These are phyloP conservation scores for Halcyon senegalensis DNA, from an alignment of 2,113 vertebrate genomes.

Conservation along the genomic window DNA sequence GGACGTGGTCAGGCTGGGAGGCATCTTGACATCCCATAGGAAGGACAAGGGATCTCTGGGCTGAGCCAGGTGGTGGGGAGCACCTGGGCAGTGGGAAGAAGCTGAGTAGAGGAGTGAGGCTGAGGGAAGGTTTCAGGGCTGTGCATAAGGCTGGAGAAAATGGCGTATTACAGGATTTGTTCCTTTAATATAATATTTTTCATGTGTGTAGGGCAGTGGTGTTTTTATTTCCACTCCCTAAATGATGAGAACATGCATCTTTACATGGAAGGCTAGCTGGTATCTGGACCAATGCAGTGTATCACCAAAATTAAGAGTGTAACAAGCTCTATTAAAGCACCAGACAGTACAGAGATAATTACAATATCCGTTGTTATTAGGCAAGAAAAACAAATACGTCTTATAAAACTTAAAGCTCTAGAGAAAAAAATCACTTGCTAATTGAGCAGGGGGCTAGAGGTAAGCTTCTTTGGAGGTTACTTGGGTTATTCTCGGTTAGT, in stretches of 20 bases:
- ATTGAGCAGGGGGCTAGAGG: background rate
- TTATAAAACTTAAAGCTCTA: constrained; percentile 35
- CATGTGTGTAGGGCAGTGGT: background rate
- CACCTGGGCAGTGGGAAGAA: background rate
- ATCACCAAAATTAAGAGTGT: background rate
- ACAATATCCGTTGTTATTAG: constrained; percentile 24
- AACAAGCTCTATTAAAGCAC: background rate
- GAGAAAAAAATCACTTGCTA: constrained; percentile 12
- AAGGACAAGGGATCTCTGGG: background rate
- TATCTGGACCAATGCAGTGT: background rate
- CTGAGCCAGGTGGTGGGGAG: rapidly evolving
- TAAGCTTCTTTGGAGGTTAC: background rate
- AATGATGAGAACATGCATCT: background rate
- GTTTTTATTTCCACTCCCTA: background rate
- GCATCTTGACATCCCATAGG: no score
- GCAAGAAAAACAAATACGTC: constrained; percentile 28
- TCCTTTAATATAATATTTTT: background rate
- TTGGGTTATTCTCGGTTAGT: background rate
- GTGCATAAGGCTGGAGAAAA: background rate
- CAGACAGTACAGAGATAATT: background rate
- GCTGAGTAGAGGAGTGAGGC: background rate
- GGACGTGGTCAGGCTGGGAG: rapidly evolving
- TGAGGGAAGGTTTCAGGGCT: background rate
- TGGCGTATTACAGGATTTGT: background rate
- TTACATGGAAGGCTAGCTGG: background rate